Evolutionary conservation across 2,888 invertebrate species (phyloP), one percentile per base, ranked within the genome.

Genomic region (Pachliopta kotzebuea): DNA sequence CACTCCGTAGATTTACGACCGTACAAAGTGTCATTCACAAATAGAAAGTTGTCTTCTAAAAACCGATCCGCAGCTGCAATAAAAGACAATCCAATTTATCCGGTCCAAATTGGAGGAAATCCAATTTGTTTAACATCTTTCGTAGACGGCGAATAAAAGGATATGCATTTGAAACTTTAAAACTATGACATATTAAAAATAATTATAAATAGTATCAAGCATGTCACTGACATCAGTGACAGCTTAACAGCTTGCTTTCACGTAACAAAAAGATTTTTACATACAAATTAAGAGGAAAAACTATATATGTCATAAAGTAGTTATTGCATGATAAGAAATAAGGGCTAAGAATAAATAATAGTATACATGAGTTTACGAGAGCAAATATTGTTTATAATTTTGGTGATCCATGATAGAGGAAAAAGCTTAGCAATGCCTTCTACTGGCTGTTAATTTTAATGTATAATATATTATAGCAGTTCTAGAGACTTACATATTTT

Each of bases 11-110:
- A 65, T 65, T 65, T 65, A 65, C 60, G 60, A 60, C 20, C 59
- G 60, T 20, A 65, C 56, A 57, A 65, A 57, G 37, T 57, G 60
- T 65, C 65, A 65, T 65, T 61, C 60, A 26, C 60, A 60, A 60
- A 65, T 45, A 65, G 64, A 56, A 64, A 60, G 60, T 65, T 65
- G 65, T 65, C 65, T 65, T 57, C 56, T 53, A 56, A 65, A 60
- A 63, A 58, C 63, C 56, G 59, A 56, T 52, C 60, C 65, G 54
- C 64, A 65, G 65, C 65, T 65, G 65, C 59, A 57, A 53, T 64
- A 60, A 52, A 53, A 23, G 65, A 65, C 60, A 65, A 60, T 53
- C 65, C 60, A 65, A 65, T 65, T 65, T 60, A 65, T 58, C 58
- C 54, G 45, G 54, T 18, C 63, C 45, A 54, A 58, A 63, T 63